Conservation (phyloP, 2,113 vertebrate species). For the Gallinago undulata region DNA sequence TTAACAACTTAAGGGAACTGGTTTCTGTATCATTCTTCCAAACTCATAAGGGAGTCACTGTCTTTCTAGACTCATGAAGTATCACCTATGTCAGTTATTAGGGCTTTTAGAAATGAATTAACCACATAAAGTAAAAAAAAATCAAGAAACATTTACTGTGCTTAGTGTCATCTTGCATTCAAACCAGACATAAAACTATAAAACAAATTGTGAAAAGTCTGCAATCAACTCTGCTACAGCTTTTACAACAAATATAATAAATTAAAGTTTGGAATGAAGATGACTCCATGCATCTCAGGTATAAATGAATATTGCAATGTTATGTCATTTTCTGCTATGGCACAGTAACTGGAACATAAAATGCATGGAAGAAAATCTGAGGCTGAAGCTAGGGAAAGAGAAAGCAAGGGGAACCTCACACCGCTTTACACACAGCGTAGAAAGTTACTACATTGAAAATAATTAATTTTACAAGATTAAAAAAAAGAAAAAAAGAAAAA, state of each 20-base stretch:
- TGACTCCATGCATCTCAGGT: background rate
- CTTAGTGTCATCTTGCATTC: background rate
- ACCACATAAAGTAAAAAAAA: background rate
- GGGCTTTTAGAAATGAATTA: background rate
- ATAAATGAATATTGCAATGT: background rate
- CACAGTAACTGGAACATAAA: background rate
- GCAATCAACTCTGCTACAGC: background rate
- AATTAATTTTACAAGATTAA: background rate
- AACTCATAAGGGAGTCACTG: background rate
- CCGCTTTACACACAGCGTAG: fast-evolving
- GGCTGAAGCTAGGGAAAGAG: background rate
- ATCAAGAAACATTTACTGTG: background rate
- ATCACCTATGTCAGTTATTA: background rate
- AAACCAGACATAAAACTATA: background rate
- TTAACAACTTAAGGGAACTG: background rate
- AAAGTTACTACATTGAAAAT: background rate
- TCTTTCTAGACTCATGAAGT: background rate
- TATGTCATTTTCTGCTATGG: background rate
- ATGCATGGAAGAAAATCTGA: background rate
- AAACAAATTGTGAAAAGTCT: background rate
- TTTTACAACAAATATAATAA: background rate
- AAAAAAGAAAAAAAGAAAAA: too few species aligned
- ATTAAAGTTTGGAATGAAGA: background rate
- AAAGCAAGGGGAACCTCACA: background rate
- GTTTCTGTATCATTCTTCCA: background rate